Percentiles rank a stretch among this genome's conserved stretches.
Evolutionary conservation across 2,888 invertebrate genomes (phyloP).

Genomic region (Microplitis manilae): DNA sequence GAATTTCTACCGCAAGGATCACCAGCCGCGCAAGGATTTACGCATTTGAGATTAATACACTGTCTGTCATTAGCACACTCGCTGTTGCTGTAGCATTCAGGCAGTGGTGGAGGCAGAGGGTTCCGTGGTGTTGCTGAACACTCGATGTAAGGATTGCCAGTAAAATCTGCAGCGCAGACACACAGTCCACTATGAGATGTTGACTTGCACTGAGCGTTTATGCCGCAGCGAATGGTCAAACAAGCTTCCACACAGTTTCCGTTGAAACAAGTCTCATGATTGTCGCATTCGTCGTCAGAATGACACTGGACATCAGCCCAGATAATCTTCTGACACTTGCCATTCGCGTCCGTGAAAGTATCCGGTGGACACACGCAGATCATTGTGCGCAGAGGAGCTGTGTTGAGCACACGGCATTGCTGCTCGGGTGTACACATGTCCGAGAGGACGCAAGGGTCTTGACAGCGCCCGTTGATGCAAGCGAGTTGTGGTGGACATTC

Average conservation of each 20-base stretch:
- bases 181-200: slow-evolving; percentile 84
- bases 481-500: slow-evolving; percentile 84
- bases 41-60: slow-evolving; percentile 84
- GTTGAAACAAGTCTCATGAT: slow-evolving; percentile 82
- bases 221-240: slow-evolving; percentile 83
- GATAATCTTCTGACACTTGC: slow-evolving; percentile 77
- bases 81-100: slow-evolving; percentile 84
- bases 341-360: slow-evolving; percentile 81
- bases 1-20: slow-evolving; percentile 85
- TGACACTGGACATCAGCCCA: slow-evolving; percentile 74
- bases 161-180: slow-evolving; percentile 83
- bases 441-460: slow-evolving; percentile 82
- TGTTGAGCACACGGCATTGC: slow-evolving; percentile 84
- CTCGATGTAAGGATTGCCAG: slow-evolving; percentile 85
- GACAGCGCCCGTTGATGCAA: slow-evolving; percentile 84
- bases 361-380: slow-evolving; percentile 91
- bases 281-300: slow-evolving; percentile 82
- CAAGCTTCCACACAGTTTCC: slow-evolving; percentile 88
- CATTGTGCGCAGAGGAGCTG: slow-evolving; percentile 85
- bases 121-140: slow-evolving; percentile 74
- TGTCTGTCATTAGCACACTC: slow-evolving; percentile 84
- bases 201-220: slow-evolving; percentile 87
- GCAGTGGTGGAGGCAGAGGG: slow-evolving; percentile 60
- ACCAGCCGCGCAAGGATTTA: slow-evolving; percentile 81
- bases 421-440: slow-evolving; percentile 85